These are phyloP conservation scores for Drosophila nebulosa DNA, from an alignment of 1,140 invertebrate genomes.

Conservation along the genomic window DNA sequence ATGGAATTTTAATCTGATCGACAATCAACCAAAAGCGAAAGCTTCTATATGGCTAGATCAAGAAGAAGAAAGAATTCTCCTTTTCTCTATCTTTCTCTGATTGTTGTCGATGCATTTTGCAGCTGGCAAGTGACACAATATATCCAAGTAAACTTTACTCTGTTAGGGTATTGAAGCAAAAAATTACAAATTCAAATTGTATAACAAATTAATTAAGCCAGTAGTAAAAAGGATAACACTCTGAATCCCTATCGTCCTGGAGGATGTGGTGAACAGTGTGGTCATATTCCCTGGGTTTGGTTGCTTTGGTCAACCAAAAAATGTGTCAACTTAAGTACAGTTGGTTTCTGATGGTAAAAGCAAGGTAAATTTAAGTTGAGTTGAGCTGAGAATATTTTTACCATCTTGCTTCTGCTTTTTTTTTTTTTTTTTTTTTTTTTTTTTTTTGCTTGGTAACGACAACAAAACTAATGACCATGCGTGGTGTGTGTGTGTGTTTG, in stretches of 20 bases:
- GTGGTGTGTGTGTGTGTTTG: constrained; percentile 2
- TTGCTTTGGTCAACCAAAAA: constrained; percentile 9
- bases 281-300: neutral
- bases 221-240: neutral
- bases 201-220: neutral
- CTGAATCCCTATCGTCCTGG: neutral
- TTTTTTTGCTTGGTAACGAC: constrained; percentile 29
- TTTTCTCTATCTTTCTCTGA: no score
- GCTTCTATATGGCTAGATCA: no score
- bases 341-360: constrained; percentile 6
- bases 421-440: neutral
- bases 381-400: constrained; percentile 3
- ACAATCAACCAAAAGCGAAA: no score
- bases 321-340: constrained; percentile 23
- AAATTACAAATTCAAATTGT: neutral
- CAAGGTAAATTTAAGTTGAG: constrained; percentile 41
- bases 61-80: no score
- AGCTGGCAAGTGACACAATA: no score
- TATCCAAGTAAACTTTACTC: neutral
- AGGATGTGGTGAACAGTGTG: neutral
- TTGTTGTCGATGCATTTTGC: no score
- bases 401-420: no score
- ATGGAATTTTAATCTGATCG: no score
- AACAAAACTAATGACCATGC: constrained; percentile 48
- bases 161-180: neutral